Evolutionary conservation across 2,797 vertebrate species (phyloP).

Genomic region (Smutsia gigantea): DNA sequence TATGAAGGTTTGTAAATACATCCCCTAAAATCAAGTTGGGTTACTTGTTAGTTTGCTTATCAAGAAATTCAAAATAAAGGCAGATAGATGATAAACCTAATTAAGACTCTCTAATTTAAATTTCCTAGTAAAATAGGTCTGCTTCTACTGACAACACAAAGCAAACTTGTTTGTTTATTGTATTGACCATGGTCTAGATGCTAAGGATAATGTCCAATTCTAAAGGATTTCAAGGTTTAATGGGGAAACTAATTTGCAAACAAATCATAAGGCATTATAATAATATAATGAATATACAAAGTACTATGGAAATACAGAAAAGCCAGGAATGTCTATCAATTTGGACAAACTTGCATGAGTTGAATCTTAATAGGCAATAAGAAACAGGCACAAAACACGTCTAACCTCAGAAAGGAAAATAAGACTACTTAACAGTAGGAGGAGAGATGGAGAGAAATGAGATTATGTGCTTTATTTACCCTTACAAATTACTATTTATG

Average conservation of each 20-base stretch:
- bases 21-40: background rate
- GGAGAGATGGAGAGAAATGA: slow-evolving; percentile 8
- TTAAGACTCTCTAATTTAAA: slow-evolving; percentile 29
- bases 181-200: background rate
- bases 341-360: background rate
- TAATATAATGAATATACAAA: background rate
- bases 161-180: background rate
- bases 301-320: slow-evolving; percentile 6
- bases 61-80: background rate
- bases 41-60: background rate
- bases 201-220: background rate
- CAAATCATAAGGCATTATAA: background rate
- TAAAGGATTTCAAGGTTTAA: slow-evolving; percentile 9
- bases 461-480: background rate
- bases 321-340: background rate
- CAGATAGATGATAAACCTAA: background rate
- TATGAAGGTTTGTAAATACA: background rate
- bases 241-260: background rate
- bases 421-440: background rate
- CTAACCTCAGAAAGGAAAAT: background rate
- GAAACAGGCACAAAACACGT: background rate
- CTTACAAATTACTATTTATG: background rate
- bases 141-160: background rate
- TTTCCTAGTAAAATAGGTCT: slow-evolving; percentile 36
- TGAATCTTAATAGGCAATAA: slow-evolving; percentile 25